Evolutionary conservation across 2,797 vertebrate species (phyloP).

Genomic region (Hybognathus amarus): DNA sequence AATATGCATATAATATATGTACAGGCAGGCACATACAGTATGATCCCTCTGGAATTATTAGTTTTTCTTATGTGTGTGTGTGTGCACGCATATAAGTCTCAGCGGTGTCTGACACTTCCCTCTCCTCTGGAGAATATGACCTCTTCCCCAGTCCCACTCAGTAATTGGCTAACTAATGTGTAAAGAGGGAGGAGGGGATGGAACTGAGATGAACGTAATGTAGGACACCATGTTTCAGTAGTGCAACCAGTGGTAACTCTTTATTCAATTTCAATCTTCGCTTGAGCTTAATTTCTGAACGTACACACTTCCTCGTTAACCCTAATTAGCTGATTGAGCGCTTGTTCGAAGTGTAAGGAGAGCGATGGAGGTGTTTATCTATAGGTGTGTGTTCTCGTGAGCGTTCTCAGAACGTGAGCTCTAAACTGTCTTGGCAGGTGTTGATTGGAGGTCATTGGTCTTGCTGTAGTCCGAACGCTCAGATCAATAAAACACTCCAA

Average conservation of each 20-base stretch:
- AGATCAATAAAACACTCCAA: constrained; percentile 56
- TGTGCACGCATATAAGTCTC: constrained; percentile 33
- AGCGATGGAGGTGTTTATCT: constrained; percentile 14
- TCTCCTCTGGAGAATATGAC: constrained; percentile 50
- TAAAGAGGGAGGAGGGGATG: constrained; percentile 46
- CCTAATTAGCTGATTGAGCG: constrained; percentile 28
- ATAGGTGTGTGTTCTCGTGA: neutral
- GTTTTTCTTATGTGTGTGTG: constrained; percentile 11
- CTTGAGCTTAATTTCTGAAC: neutral
- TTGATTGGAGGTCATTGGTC: constrained; percentile 57
- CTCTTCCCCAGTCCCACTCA: constrained; percentile 44
- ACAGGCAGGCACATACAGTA: neutral
- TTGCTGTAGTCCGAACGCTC: constrained; percentile 30
- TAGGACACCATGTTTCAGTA: neutral
- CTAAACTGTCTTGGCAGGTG: constrained; percentile 56
- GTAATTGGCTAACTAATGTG: constrained; percentile 58
- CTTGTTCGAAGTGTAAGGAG: constrained; percentile 17
- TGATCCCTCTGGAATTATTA: neutral
- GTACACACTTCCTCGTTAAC: constrained; percentile 29
- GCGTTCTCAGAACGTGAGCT: constrained; percentile 31
- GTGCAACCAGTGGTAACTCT: constrained; percentile 32
- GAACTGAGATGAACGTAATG: constrained; percentile 22
- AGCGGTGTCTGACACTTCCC: constrained; percentile 52
- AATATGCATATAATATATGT: neutral
- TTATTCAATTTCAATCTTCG: constrained; percentile 28